These are phyloP conservation scores for Sminthurides bifidus DNA, from an alignment of 1,140 invertebrate species.

Conservation along the genomic window DNA sequence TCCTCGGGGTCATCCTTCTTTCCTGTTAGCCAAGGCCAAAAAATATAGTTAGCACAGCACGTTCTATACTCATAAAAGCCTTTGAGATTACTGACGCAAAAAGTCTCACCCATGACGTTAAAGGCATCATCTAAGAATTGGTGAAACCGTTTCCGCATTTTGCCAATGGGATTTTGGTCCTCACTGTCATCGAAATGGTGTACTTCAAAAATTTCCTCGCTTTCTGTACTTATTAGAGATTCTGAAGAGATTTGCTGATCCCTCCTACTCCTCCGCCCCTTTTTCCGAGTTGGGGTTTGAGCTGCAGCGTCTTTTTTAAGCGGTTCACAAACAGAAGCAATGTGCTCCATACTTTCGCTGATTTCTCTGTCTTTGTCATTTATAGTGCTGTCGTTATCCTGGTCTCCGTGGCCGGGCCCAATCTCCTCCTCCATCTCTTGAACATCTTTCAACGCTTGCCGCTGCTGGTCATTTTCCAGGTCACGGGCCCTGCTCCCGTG, in stretches of 20 bases:
- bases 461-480: no score
- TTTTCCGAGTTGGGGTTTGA: constrained; percentile 23
- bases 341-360: constrained; percentile 19
- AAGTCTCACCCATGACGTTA: constrained; percentile 45
- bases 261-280: neutral
- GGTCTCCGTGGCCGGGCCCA: neutral
- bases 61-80: neutral
- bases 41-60: neutral
- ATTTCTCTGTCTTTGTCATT: constrained; percentile 18
- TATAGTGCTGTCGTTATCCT: neutral
- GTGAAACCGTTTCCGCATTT: constrained; percentile 50
- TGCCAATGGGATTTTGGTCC: constrained; percentile 38
- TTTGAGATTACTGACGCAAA: neutral
- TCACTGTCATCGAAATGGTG: neutral
- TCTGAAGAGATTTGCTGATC: constrained; percentile 7
- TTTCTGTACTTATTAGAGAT: constrained; percentile 20
- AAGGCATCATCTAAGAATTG: constrained; percentile 55
- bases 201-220: constrained; percentile 23
- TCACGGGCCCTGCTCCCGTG: no score
- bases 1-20: constrained; percentile 19
- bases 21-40: constrained; percentile 14
- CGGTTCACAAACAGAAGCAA: constrained; percentile 4
- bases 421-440: neutral
- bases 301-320: constrained; percentile 25
- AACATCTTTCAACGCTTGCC: neutral